Evolutionary conservation across 2,113 vertebrate genomes (phyloP).

Genomic region (Chaetodon auriga): DNA sequence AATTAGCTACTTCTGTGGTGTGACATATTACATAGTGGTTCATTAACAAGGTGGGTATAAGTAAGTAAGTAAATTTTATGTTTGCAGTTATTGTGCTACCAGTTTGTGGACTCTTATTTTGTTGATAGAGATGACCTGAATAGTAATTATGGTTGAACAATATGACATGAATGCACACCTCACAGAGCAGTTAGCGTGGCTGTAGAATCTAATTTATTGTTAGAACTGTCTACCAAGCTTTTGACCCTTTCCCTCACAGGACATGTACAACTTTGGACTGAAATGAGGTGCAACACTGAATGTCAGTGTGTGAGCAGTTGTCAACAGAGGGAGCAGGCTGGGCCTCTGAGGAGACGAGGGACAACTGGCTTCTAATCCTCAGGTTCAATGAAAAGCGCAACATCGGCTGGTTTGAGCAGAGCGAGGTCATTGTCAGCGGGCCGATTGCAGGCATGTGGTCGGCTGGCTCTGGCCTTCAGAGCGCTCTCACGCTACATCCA

Average conservation of each 20-base stretch:
- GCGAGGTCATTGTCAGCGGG: conserved; percentile 54
- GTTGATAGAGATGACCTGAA: too few species aligned
- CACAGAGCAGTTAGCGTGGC: neutral
- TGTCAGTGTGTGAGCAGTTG: neutral
- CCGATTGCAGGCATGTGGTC: conserved; percentile 21
- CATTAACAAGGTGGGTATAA: neutral
- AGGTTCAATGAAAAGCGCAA: conserved; percentile 73
- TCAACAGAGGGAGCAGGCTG: conserved; percentile 6
- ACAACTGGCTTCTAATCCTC: conserved; percentile 72
- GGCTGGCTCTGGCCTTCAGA: conserved; percentile 22
- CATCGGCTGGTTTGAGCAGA: conserved; percentile 63
- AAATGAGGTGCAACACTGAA: conserved; percentile 23
- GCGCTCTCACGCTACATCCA: conserved; percentile 24
- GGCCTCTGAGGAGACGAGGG: conserved; percentile 59
- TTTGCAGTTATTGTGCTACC: too few species aligned
- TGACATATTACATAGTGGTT: neutral
- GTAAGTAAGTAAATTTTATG: too few species aligned
- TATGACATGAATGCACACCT: neutral
- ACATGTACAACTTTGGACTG: neutral
- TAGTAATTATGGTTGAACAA: neutral
- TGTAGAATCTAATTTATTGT: neutral
- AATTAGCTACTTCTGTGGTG: neutral
- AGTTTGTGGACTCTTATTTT: too few species aligned
- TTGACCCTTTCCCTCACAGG: neutral
- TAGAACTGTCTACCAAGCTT: neutral